phyloP scores from a whole-genome alignment of 2,888 invertebrate genomes.

The Neelides folsomi region DNA sequence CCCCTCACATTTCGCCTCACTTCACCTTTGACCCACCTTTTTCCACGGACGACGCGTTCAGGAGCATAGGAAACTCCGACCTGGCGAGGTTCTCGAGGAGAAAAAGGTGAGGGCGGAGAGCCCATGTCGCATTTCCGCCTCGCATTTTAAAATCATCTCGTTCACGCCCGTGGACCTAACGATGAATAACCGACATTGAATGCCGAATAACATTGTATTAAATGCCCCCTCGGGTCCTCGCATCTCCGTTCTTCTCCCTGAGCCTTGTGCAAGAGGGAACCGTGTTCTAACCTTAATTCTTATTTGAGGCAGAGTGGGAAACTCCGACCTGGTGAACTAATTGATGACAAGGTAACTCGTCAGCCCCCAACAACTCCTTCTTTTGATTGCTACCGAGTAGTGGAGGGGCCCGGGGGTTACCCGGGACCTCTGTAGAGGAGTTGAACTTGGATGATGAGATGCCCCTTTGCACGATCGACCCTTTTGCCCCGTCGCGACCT shows the following conservation, averaged over 20 bases:
- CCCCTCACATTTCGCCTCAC: not conserved
- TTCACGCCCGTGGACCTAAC: not conserved
- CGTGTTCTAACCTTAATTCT: not conserved
- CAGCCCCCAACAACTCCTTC: slow-evolving; percentile 34
- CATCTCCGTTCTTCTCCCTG: no score
- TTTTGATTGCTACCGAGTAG: no score
- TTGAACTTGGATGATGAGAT: no score
- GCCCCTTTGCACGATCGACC: no score
- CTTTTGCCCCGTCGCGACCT: no score
- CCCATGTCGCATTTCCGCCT: not conserved
- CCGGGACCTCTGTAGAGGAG: no score
- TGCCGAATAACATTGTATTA: not conserved
- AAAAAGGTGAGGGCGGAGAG: slow-evolving; percentile 61
- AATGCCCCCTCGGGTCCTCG: not conserved
- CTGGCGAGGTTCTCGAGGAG: slow-evolving; percentile 85
- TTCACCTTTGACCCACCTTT: not conserved
- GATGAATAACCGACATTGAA: not conserved
- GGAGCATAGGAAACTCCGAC: slow-evolving; percentile 84
- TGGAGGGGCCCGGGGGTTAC: no score
- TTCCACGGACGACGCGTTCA: slow-evolving; percentile 32
- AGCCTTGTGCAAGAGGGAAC: no score
- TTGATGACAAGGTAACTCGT: slow-evolving; percentile 55
- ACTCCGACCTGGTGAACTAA: slow-evolving; percentile 65
- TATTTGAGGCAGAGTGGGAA: slow-evolving; percentile 47
- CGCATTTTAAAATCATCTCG: not conserved